These are phyloP conservation scores for Dipodomys ordii DNA, from an alignment of 2,113 vertebrate species.

Conservation along the genomic window DNA sequence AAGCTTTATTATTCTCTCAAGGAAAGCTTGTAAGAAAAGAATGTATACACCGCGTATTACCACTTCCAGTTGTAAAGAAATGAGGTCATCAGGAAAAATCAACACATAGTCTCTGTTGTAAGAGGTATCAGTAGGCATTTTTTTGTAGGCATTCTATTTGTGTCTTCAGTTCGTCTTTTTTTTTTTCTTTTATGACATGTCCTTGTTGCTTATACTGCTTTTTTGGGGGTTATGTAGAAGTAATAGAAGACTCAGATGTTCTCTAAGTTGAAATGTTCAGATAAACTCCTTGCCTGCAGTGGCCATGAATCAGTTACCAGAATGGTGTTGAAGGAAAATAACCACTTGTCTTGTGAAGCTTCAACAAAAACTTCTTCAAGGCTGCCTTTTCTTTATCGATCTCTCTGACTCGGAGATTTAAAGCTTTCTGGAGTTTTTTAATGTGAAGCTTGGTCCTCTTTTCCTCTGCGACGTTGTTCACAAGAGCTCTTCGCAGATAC, in stretches of 20 bases:
- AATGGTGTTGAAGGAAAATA: slow-evolving; percentile 45
- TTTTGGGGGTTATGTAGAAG: background rate
- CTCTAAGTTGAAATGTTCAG: background rate
- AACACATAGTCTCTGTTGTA: background rate
- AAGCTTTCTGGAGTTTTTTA: slow-evolving; percentile 62
- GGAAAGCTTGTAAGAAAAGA: background rate
- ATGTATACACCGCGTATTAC: background rate
- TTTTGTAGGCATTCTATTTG: background rate
- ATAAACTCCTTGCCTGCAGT: background rate
- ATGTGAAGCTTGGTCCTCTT: slow-evolving; percentile 54
- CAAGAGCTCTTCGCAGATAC: slow-evolving; percentile 11
- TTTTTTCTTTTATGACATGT: background rate
- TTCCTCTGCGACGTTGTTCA: slow-evolving; percentile 68
- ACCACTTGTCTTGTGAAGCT: slow-evolving; percentile 59
- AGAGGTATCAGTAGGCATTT: background rate
- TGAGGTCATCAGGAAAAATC: background rate
- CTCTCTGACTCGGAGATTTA: slow-evolving; percentile 40
- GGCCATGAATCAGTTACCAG: background rate
- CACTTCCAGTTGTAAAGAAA: slow-evolving; percentile 33
- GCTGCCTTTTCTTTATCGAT: slow-evolving; percentile 66
- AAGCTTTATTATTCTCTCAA: background rate
- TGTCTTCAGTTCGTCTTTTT: slow-evolving; percentile 8
- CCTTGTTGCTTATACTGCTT: background rate
- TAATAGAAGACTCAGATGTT: background rate
- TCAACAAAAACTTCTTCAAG: slow-evolving; percentile 44